Percentiles rank a stretch among this genome's conserved stretches.
These are phyloP conservation scores for Dolichomitus sp. DNA, from an alignment of 2,888 invertebrate genomes.

Conservation along the genomic window DNA sequence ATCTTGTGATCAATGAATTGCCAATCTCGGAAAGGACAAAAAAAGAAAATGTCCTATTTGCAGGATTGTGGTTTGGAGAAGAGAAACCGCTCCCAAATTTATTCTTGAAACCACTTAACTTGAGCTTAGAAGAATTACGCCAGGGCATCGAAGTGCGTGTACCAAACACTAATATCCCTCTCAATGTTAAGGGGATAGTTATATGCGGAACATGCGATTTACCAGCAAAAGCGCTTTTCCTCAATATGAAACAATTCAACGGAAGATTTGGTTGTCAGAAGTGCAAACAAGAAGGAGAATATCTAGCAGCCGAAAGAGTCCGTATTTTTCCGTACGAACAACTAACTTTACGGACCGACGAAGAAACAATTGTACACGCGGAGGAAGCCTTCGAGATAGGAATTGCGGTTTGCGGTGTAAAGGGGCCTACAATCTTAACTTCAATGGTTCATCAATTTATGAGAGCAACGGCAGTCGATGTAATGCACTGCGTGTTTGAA, in stretches of 20 bases:
- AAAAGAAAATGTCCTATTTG: constrained; percentile 8
- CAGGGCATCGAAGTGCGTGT: background rate
- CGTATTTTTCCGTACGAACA: background rate
- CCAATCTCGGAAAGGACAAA: background rate
- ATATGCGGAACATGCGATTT: constrained; percentile 19
- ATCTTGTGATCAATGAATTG: background rate
- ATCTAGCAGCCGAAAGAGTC: background rate
- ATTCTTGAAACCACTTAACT: background rate
- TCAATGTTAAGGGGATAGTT: constrained; percentile 14
- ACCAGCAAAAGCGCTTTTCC: constrained; percentile 5
- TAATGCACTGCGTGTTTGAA: no score
- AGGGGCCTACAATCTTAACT: no score
- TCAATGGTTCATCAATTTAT: no score
- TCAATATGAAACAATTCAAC: constrained; percentile 22
- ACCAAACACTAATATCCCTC: constrained; percentile 6
- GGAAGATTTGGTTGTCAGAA: constrained; percentile 1
- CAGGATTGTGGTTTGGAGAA: background rate
- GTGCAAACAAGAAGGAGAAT: background rate
- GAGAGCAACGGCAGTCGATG: no score
- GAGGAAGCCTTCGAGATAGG: no score
- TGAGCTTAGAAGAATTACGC: background rate
- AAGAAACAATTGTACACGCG: no score
- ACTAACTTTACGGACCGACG: constrained; percentile 4
- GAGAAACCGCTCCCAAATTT: background rate
- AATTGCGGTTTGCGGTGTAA: no score